Evolutionary conservation across 2,797 vertebrate species (phyloP), one percentile per base, ranked within the genome.

Genomic region (Enteromius mattozi): DNA sequence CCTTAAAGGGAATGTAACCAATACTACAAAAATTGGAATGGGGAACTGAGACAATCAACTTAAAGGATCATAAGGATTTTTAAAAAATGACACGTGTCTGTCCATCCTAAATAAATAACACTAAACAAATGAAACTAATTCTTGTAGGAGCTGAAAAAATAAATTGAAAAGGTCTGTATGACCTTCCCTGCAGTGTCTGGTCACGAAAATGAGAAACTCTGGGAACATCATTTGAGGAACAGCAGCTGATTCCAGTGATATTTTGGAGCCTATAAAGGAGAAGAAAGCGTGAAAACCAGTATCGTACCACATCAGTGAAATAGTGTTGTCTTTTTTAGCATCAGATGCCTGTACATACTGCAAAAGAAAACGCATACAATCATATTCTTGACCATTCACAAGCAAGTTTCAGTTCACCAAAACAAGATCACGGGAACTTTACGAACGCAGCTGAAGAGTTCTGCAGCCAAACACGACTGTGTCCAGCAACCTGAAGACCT

Each of bases 1-100:
- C 90, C 83, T 92, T 86, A 92, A 66, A 49, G 89, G 83, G 87
- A 92, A 93, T 89, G 88, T 45, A 30, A 68, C 45, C 59, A 69
- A 47, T 17, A 45, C 82, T 85, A 80, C 77, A 68, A 77, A 69
- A 45, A 33, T 1, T 21, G 19, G 70, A 68, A 61, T 54, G 59
- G 42, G 2, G 33, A 81, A 82, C n/a, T 37, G 27, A 56, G 49
- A 85, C 14, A 45, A 75, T 76, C 14, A 69, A 54, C 30, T 16
- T n/a, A 37, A 37, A 35, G 42, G 47, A 77, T 82, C 63, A 66
- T 19, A 27, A 56, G 54, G 21, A 30, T n/a, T n/a, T n/a, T 72
- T 42, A 45, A 4, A 30, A 30, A 71, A 19, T 3, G 13, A 68
- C 6, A 54, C 17, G n/a, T 6, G 10, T 30, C 17, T 37, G 42